These are phyloP conservation scores for Spilosoma lubricipeda DNA, from an alignment of 2,888 invertebrate genomes.

Conservation along the genomic window DNA sequence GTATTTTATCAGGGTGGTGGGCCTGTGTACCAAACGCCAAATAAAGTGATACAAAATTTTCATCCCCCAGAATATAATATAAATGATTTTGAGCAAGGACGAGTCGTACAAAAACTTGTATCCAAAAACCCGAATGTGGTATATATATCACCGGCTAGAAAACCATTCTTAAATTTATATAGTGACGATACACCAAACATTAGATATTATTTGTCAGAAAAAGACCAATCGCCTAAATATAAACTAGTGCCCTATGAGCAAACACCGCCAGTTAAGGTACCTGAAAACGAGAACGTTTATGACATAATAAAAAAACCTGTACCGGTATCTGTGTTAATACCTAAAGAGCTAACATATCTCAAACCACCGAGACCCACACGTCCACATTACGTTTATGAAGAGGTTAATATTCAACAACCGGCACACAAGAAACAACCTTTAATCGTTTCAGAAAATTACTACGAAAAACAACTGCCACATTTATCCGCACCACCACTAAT, in stretches of 20 bases:
- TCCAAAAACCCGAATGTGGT: conserved; percentile 59
- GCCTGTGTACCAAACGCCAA: conserved; percentile 61
- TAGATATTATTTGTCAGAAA: conserved; percentile 75
- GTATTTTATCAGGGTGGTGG: conserved; percentile 73
- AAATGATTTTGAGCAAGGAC: conserved; percentile 62
- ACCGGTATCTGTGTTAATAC: conserved; percentile 57
- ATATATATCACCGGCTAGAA: conserved; percentile 61
- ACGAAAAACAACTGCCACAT: conserved; percentile 68
- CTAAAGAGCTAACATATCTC: conserved; percentile 69
- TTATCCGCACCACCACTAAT: conserved; percentile 63
- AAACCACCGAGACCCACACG: conserved; percentile 70
- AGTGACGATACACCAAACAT: conserved; percentile 66
- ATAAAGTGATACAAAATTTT: conserved; percentile 62
- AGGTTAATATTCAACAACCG: conserved; percentile 58
- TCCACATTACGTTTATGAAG: conserved; percentile 68
- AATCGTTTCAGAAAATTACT: conserved; percentile 76
- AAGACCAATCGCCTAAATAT: conserved; percentile 72
- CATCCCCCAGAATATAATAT: conserved; percentile 63
- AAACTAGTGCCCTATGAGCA: conserved; percentile 84
- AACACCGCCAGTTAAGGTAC: conserved; percentile 73
- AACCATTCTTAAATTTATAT: conserved; percentile 70
- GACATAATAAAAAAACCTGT: conserved; percentile 61
- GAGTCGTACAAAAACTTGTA: conserved; percentile 63
- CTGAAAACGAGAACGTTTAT: conserved; percentile 57
- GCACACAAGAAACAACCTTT: conserved; percentile 63